Base-by-base conservation (phyloP, 2,113 vertebrate species). In the Corythornis madagascariensis region DNA sequence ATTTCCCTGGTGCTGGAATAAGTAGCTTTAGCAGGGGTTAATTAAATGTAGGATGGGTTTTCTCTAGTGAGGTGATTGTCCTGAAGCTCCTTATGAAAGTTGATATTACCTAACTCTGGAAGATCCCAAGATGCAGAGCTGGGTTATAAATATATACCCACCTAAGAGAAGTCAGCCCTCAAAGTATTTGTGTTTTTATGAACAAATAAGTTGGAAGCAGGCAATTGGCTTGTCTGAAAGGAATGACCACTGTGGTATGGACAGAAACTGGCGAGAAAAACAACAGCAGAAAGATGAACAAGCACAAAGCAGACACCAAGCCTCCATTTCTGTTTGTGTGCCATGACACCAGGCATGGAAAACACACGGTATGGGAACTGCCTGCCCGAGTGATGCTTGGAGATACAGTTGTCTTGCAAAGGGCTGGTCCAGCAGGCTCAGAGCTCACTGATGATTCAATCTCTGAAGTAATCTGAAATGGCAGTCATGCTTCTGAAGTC, bases 371-470 rank as follows among this genome's bases (percentile, higher is more conserved):
- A 42, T 3, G 59, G 89, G 59, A 90, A 71, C 71, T 84, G 80
- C 67, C 80, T 85, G 69, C 47, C 66, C 42, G 55, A 94, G 38
- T 35, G 84, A 77, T 86, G 88, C 64, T 24, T 53, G 60, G 65
- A 90, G 86, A 90, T 65, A 75, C 29, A 82, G 38, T 94, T 83
- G 72, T 83, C 81, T 93, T 89, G 74, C 64, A 69, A 95, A 94
- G 60, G 57, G 95, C 91, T 96, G 72, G 87, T 91, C 74, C 65
- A 93, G 91, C 93, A 94, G 81, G 78, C 86, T 91, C 29, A 5
- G 3, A 87, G 89, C 87, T 85, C 77, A 91, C 84, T 94, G 94
- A 93, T 94, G 86, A 97, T 93, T 89, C 93, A 95, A 43, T 80
- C 90, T 88, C 86, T 50, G 28, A 80, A 95, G 92, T 88, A 91